A percentile compares a stretch with the other conserved stretches of the same genome.
These are phyloP conservation scores for Axea sp. DNA, from an alignment of 2,888 invertebrate genomes.

Conservation along the genomic window DNA sequence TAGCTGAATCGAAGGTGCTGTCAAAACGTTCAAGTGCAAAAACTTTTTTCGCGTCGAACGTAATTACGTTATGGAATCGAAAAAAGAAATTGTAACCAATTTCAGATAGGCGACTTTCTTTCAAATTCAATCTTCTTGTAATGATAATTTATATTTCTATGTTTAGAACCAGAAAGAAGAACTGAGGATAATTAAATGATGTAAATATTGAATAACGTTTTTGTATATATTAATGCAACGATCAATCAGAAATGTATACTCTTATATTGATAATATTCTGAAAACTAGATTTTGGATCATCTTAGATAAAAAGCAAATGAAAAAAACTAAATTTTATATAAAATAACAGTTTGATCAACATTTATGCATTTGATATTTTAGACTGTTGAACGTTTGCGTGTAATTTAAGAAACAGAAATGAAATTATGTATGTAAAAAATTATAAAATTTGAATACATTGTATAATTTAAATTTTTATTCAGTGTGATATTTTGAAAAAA, in stretches of 20 bases:
- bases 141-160: constrained; percentile 36
- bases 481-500: too few species aligned
- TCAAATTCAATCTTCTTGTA: constrained; percentile 58
- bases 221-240: constrained; percentile 12
- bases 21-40: constrained; percentile 31
- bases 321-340: too few species aligned
- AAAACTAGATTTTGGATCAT: not conserved
- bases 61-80: constrained; percentile 42
- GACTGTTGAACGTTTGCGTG: too few species aligned
- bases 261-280: not conserved
- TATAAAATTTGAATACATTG: too few species aligned
- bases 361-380: too few species aligned
- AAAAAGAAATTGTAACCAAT: constrained; percentile 52
- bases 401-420: too few species aligned
- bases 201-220: constrained; percentile 26
- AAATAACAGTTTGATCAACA: too few species aligned
- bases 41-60: constrained; percentile 31
- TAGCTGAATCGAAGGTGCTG: constrained; percentile 24
- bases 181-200: constrained; percentile 8
- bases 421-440: too few species aligned
- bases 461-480: too few species aligned
- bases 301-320: not conserved
- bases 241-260: constrained; percentile 28
- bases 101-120: constrained; percentile 52
- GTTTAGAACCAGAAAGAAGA: constrained; percentile 16